Evolutionary conservation across 2,113 vertebrate genomes (phyloP).

Genomic region (Pungitius pungitius): DNA sequence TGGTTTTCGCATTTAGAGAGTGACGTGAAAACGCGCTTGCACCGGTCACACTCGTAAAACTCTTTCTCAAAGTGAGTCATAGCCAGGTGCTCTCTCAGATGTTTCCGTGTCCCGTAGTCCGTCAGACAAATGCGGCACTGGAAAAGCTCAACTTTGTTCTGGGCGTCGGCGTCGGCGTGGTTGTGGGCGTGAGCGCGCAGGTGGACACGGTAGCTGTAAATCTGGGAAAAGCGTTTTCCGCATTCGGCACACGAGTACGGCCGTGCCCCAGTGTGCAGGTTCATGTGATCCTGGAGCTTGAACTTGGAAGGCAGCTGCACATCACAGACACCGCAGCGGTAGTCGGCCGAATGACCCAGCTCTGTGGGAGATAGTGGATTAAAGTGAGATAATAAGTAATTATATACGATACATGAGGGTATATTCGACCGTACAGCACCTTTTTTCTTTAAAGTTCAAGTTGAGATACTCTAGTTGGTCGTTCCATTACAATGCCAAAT

Average conservation of each 20-base stretch:
- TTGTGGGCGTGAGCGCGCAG: constrained; percentile 80
- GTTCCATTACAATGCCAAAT: neutral
- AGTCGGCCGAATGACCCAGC: constrained; percentile 35
- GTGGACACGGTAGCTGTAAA: constrained; percentile 86
- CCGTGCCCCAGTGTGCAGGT: constrained; percentile 86
- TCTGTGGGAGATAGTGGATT: constrained; percentile 38
- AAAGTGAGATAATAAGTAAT: neutral
- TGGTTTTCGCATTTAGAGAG: constrained; percentile 68
- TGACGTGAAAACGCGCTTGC: constrained; percentile 80
- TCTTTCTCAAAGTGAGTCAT: constrained; percentile 72
- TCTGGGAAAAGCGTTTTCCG: constrained; percentile 88
- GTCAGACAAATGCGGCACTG: constrained; percentile 70
- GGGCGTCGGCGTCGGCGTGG: constrained; percentile 27
- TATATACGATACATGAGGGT: neutral
- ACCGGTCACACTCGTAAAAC: constrained; percentile 83
- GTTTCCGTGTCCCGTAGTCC: constrained; percentile 67
- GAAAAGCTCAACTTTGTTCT: constrained; percentile 19
- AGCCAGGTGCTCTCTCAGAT: constrained; percentile 76
- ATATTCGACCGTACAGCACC: neutral
- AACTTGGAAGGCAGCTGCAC: constrained; percentile 71
- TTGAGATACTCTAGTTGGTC: neutral
- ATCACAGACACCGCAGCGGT: constrained; percentile 72
- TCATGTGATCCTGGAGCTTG: constrained; percentile 82
- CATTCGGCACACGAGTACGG: constrained; percentile 87
- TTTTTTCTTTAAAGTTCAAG: no score